Evolutionary conservation across 2,113 vertebrate genomes (phyloP), one percentile per base, ranked within the genome.

Genomic region (Cariama cristata): DNA sequence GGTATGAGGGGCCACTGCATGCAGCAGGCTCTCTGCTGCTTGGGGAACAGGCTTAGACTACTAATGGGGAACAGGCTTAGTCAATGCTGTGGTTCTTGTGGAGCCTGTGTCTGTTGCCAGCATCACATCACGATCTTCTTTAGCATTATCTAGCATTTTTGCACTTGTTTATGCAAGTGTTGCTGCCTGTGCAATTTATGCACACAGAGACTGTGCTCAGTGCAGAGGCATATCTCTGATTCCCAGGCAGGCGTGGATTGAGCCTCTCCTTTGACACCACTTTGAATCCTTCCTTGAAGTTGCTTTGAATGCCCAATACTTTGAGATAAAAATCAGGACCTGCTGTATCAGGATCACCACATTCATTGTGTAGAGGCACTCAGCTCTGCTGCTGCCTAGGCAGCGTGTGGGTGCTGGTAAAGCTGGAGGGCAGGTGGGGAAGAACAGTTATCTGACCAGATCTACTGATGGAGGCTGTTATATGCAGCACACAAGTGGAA

Each of bases 401-500:
- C n/a, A 64, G 64, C 23, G 0, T 20, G 30, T 3, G 6, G 42
- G 35, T 56, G 20, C 23, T 0, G 1, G 38, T 50, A 59, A 23
- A 50, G 58, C 72, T 86, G 85, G 60, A 72, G 40, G 30, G 50
- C 60, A 74, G 60, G 6, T 1, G 2, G 21, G 67, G 58, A 49
- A 73, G 45, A 47, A 73, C 32, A 27, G 9, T 63, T 74, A 24
- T 79, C 69, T 67, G 67, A 30, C 20, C 63, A 62, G 35, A 45
- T 64, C 21, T 72, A 19, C 40, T 3, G 8, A 27, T 71, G 63
- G 42, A 91, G 47, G 59, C n/a, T 84, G 81, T 58, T 86, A 20
- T 63, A 19, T 76, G 22, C 45, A 83, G 53, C 49, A 40, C 33
- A 49, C 0, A 8, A 55, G 28, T 40, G 72, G 58, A 86, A 79